phyloP scores from a whole-genome alignment of 2,797 vertebrate genomes.

The Melanotaenia nigrans region DNA sequence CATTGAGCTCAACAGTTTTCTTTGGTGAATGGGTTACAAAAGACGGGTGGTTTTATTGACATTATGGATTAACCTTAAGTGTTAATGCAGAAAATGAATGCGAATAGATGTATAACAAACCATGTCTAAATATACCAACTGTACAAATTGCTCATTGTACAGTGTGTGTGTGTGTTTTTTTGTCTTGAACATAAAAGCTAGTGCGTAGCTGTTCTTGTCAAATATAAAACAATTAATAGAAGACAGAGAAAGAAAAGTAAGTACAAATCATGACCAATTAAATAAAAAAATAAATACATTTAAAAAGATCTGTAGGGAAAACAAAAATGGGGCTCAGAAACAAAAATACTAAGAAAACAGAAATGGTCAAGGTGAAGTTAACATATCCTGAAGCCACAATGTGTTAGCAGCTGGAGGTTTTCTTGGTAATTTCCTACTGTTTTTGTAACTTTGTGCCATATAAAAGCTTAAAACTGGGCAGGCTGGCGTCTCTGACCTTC shows the following conservation, averaged over 20 bases:
- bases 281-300: background rate
- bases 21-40: no score
- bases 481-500: background rate
- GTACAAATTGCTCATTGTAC: background rate
- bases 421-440: background rate
- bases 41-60: no score
- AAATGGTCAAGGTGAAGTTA: background rate
- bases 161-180: background rate
- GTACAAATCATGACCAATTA: background rate
- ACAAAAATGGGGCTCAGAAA: background rate
- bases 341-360: background rate
- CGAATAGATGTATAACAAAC: background rate
- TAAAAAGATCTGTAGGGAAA: background rate
- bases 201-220: background rate
- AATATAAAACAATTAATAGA: background rate
- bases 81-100: background rate
- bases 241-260: background rate
- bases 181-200: background rate
- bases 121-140: background rate
- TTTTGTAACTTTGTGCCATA: background rate
- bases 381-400: background rate
- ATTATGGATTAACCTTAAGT: no score
- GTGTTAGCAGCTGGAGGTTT: background rate
- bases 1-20: no score
- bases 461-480: background rate